phyloP scores from a whole-genome alignment of 2,113 vertebrate genomes.

The Turnix velox region DNA sequence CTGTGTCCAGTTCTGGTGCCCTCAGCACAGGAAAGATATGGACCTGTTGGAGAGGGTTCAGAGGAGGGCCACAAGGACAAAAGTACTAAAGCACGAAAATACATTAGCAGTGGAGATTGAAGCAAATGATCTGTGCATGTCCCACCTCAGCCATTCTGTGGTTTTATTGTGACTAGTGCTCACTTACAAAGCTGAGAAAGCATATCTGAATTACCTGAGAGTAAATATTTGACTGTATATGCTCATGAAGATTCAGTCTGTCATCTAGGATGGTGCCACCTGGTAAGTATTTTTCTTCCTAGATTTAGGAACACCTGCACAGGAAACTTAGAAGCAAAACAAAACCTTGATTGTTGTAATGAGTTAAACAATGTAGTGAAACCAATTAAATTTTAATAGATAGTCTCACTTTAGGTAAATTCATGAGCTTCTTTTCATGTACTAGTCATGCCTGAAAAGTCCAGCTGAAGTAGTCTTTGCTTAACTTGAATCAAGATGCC shows the following conservation, averaged over 20 bases:
- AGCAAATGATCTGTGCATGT: background rate
- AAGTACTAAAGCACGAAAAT: no score
- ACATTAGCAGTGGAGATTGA: background rate
- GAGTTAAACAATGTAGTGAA: background rate
- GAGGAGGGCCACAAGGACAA: background rate
- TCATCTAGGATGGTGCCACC: background rate
- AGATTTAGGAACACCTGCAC: background rate
- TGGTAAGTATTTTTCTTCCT: background rate
- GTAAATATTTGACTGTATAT: background rate
- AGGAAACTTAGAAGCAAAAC: background rate
- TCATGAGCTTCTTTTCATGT: background rate
- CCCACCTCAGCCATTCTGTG: background rate
- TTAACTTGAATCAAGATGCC: background rate
- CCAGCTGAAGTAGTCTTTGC: background rate
- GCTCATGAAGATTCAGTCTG: background rate
- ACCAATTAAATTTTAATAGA: background rate
- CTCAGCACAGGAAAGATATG: background rate
- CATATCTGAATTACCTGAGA: accelerated
- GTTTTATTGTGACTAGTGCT: background rate
- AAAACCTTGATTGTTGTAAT: background rate
- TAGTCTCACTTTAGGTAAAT: background rate
- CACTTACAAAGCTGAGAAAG: background rate
- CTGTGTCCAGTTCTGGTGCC: background rate
- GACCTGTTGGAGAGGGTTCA: background rate
- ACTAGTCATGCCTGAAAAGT: background rate